Evolutionary conservation across 2,888 invertebrate species (phyloP).

Genomic region (Liopterus haemorrhoidalis): DNA sequence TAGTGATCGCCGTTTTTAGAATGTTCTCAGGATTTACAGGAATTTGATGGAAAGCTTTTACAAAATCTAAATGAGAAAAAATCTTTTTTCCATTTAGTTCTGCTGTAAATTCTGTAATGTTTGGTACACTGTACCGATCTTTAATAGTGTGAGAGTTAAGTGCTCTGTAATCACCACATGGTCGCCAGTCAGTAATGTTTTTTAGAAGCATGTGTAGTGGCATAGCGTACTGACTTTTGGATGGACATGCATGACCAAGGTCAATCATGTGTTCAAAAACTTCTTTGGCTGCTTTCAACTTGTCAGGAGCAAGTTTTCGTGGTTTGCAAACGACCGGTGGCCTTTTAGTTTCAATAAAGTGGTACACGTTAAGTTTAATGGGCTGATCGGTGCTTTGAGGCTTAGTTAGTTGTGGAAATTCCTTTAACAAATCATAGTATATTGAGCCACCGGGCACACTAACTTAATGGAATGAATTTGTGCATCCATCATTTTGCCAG

Average conservation of each 20-base stretch:
- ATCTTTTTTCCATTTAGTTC: constrained; percentile 29
- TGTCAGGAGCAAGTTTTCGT: constrained; percentile 35
- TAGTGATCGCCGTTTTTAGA: constrained; percentile 38
- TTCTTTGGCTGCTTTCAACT: constrained; percentile 30
- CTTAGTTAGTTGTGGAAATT: too few species aligned
- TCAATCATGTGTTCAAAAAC: constrained; percentile 34
- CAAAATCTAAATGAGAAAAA: constrained; percentile 36
- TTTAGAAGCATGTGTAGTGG: constrained; percentile 33
- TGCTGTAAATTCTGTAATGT: constrained; percentile 34
- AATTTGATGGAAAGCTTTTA: constrained; percentile 38
- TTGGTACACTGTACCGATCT: constrained; percentile 37
- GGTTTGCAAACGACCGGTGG: constrained; percentile 33
- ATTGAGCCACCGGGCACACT: too few species aligned
- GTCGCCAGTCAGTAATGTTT: constrained; percentile 32
- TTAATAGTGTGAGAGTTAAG: constrained; percentile 37
- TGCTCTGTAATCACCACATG: constrained; percentile 40
- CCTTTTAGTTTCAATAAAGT: constrained; percentile 33
- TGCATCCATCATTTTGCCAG: too few species aligned
- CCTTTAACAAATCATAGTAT: too few species aligned
- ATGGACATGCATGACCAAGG: constrained; percentile 32
- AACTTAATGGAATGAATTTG: too few species aligned
- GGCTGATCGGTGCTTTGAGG: too few species aligned
- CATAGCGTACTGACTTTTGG: constrained; percentile 34
- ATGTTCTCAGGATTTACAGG: constrained; percentile 36
- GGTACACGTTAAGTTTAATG: too few species aligned